Conservation (phyloP, 1,140 invertebrate genomes). For the Drosophila insularis region DNA sequence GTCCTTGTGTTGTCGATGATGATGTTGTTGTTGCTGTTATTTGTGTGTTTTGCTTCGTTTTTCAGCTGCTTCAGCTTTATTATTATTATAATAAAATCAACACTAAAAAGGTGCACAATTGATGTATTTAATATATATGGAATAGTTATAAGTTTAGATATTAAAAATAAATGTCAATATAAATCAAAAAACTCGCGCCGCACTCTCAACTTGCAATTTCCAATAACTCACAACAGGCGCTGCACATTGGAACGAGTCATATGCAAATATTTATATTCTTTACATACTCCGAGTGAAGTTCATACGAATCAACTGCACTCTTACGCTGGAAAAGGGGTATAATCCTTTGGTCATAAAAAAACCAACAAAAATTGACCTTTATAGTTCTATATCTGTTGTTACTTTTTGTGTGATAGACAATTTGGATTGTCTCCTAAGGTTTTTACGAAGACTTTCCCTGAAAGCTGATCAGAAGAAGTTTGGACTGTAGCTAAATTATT, state of each 20-base stretch:
- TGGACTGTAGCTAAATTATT: too few relatives aligned
- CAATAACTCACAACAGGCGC: conserved; percentile 1
- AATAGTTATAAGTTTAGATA: not conserved
- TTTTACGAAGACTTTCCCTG: too few relatives aligned
- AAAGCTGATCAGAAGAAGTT: too few relatives aligned
- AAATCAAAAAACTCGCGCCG: not conserved
- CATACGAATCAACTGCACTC: not conserved
- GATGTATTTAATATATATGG: not conserved
- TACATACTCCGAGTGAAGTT: too few relatives aligned
- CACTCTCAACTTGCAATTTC: conserved; percentile 4
- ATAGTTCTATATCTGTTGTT: too few relatives aligned
- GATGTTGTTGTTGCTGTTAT: not conserved
- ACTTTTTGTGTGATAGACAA: too few relatives aligned
- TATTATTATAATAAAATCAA: conserved; percentile 76
- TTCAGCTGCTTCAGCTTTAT: conserved; percentile 50
- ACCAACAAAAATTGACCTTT: too few relatives aligned
- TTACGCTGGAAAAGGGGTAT: too few relatives aligned
- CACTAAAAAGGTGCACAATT: conserved; percentile 27
- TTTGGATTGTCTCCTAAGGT: too few relatives aligned
- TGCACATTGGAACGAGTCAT: not conserved
- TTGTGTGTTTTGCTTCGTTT: conserved; percentile 18
- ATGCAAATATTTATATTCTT: too few relatives aligned
- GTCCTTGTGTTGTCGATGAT: not conserved
- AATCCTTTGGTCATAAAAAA: too few relatives aligned
- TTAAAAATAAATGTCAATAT: not conserved